phyloP scores from a whole-genome alignment of 2,797 vertebrate genomes.

The Gambelia wislizenii region DNA sequence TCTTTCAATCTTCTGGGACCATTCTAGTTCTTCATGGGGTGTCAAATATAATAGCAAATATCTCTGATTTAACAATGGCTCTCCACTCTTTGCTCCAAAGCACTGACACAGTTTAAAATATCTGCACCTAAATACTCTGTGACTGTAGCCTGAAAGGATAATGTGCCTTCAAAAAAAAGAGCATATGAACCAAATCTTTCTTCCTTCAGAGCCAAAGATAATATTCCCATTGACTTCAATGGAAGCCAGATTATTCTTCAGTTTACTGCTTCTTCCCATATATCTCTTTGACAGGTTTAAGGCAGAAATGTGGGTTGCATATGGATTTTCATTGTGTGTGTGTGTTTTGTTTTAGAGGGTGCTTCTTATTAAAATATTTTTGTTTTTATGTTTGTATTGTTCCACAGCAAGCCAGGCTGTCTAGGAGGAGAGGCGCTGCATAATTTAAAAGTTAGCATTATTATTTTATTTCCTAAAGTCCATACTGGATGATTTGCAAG shows the following conservation, averaged over 20 bases:
- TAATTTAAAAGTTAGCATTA: conserved; percentile 49
- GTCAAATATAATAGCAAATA: conserved; percentile 22
- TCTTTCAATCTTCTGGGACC: not conserved
- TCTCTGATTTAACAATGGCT: conserved; percentile 27
- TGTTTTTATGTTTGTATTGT: conserved; percentile 43
- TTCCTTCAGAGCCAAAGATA: conserved; percentile 19
- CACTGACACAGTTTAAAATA: conserved; percentile 61
- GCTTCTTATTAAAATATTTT: conserved; percentile 50
- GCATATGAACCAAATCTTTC: conserved; percentile 40
- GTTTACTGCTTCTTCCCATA: conserved; percentile 71
- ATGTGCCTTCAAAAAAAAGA: conserved; percentile 60
- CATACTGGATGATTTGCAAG: conserved; percentile 74
- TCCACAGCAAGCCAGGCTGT: conserved; percentile 10
- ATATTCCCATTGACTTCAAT: conserved; percentile 27
- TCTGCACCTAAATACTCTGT: conserved; percentile 64
- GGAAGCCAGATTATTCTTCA: conserved; percentile 8
- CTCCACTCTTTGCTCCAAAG: conserved; percentile 40
- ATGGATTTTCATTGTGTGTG: conserved; percentile 64
- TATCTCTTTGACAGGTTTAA: conserved; percentile 73
- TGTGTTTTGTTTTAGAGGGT: conserved; percentile 35
- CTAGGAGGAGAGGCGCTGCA: conserved; percentile 42
- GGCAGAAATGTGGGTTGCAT: conserved; percentile 71
- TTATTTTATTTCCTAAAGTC: conserved; percentile 59
- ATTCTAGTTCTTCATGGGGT: not conserved
- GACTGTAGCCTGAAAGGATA: conserved; percentile 64